Evolutionary conservation across 2,888 invertebrate genomes (phyloP).

Genomic region (Andrena trimmerana): DNA sequence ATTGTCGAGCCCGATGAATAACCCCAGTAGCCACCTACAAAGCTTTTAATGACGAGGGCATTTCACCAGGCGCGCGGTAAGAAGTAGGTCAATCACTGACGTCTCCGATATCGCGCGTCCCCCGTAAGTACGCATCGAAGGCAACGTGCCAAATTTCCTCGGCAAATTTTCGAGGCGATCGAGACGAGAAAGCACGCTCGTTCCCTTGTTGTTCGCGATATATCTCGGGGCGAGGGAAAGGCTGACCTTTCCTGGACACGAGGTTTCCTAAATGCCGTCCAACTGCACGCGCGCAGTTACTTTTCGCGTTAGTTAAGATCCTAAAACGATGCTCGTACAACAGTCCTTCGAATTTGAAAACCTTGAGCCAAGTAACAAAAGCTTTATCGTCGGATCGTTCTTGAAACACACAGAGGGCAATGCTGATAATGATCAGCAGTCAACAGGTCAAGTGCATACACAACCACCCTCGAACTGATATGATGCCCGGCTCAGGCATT

Average conservation of each 20-base stretch:
- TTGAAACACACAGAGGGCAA: no score
- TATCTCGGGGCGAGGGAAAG: background rate
- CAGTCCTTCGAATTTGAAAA: no score
- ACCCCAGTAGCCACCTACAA: slow-evolving; percentile 48
- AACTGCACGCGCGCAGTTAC: no score
- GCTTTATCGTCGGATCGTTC: no score
- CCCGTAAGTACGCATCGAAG: slow-evolving; percentile 49
- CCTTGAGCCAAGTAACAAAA: no score
- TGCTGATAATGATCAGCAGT: no score
- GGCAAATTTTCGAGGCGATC: slow-evolving; percentile 28
- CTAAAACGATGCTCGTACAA: no score
- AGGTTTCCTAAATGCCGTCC: no score
- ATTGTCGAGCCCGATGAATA: slow-evolving; percentile 49
- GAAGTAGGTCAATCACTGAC: slow-evolving; percentile 68
- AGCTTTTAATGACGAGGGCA: slow-evolving; percentile 48
- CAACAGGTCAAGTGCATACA: no score
- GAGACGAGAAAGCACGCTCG: slow-evolving; percentile 4
- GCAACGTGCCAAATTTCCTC: slow-evolving; percentile 59
- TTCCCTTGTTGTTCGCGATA: background rate
- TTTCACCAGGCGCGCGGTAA: slow-evolving; percentile 45
- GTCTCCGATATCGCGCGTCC: slow-evolving; percentile 50
- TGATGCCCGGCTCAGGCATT: background rate
- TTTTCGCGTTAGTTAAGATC: no score
- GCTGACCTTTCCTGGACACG: background rate
- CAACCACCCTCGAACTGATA: no score